A percentile compares a stretch with the other conserved stretches of the same genome.
These are phyloP conservation scores for Entelurus aequoreus DNA, from an alignment of 2,113 vertebrate species.

Conservation along the genomic window DNA sequence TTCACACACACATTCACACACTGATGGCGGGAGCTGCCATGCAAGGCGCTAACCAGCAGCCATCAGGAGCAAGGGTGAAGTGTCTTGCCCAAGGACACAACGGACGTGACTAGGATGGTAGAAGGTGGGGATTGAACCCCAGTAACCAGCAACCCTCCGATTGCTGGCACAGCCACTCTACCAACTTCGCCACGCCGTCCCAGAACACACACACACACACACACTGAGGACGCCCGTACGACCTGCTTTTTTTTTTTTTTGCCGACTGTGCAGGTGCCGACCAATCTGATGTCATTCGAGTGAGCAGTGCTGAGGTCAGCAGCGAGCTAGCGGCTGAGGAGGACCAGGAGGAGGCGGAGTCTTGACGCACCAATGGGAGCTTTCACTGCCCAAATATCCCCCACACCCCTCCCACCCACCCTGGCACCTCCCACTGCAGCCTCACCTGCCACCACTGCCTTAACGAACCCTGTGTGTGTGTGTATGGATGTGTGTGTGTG, in stretches of 20 bases:
- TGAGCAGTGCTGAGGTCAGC: constrained; percentile 61
- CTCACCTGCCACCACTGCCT: constrained; percentile 88
- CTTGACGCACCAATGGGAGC: constrained; percentile 53
- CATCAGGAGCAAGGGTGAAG: too few relatives aligned
- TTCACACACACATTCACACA: too few relatives aligned
- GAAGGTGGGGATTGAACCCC: too few relatives aligned
- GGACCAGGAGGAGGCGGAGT: constrained; percentile 31
- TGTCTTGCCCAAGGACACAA: too few relatives aligned
- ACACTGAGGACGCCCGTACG: neutral
- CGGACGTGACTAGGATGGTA: too few relatives aligned
- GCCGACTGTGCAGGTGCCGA: constrained; percentile 79
- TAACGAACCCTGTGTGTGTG: constrained; percentile 70
- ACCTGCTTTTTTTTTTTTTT: neutral
- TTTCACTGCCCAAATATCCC: constrained; percentile 75
- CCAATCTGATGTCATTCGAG: constrained; percentile 99
- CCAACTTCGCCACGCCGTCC: too few relatives aligned
- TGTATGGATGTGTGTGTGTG: constrained; percentile 21
- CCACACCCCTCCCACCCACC: constrained; percentile 25
- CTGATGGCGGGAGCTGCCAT: too few relatives aligned
- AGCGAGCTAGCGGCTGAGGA: constrained; percentile 29
- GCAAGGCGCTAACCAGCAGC: too few relatives aligned
- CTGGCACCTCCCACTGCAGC: constrained; percentile 60
- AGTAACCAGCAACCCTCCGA: too few relatives aligned
- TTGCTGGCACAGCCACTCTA: too few relatives aligned
- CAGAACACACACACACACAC: neutral